Percentiles rank a stretch among this genome's conserved stretches.
Conservation (phyloP, 2,888 invertebrate genomes). For the Myathropa florea region DNA sequence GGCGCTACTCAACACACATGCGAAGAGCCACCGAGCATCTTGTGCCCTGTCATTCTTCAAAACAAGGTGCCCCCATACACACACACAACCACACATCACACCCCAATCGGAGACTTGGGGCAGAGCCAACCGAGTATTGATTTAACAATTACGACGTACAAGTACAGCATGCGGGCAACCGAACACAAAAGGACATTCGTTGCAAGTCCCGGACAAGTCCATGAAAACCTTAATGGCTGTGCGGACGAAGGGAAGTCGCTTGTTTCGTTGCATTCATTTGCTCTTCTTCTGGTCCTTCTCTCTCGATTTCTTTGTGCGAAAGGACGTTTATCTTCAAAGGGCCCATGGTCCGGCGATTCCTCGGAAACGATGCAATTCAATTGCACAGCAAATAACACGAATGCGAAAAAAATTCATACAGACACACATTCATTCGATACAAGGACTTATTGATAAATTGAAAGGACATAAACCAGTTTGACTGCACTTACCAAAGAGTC, state of each 20-base stretch:
- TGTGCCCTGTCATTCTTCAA: neutral
- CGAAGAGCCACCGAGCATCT: neutral
- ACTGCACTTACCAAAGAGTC: conserved; percentile 72
- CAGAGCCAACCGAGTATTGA: conserved; percentile 55
- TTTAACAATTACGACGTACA: conserved; percentile 59
- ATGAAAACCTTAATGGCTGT: conserved; percentile 40
- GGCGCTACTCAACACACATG: conserved; percentile 18
- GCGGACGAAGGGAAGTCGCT: neutral
- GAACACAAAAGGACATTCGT: conserved; percentile 30
- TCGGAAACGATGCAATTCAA: conserved; percentile 12
- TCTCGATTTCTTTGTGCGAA: neutral
- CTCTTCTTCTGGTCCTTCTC: neutral
- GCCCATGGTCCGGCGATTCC: neutral
- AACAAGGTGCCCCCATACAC: neutral
- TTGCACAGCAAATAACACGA: conserved; percentile 14
- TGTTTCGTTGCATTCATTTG: conserved; percentile 8
- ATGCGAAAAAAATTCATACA: conserved; percentile 9
- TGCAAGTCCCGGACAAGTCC: conserved; percentile 2
- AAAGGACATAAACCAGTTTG: conserved; percentile 22
- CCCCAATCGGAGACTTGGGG: conserved; percentile 38
- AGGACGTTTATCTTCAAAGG: neutral
- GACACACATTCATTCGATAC: neutral
- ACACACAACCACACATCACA: neutral
- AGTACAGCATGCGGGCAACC: conserved; percentile 10
- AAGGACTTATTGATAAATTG: conserved; percentile 16